A percentile compares a stretch with the other conserved stretches of the same genome.
phyloP scores from a whole-genome alignment of 2,797 vertebrate genomes.

The Phataginus tricuspis region DNA sequence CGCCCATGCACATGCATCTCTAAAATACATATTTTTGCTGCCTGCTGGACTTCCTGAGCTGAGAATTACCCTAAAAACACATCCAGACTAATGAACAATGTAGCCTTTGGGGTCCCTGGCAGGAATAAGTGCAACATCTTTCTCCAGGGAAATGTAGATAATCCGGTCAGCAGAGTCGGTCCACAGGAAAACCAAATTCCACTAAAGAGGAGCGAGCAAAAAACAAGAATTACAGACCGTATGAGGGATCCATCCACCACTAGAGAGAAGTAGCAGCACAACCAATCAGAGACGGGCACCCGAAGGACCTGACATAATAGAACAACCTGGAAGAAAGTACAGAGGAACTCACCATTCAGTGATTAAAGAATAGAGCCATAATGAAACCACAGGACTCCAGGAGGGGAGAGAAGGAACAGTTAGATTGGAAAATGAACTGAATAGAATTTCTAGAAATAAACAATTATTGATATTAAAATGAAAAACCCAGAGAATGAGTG shows the following conservation, averaged over 20 bases:
- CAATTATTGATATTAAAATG: neutral
- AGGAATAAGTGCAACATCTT: neutral
- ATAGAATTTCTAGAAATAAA: neutral
- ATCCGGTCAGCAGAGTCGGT: neutral
- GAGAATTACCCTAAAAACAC: neutral
- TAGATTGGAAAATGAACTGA: neutral
- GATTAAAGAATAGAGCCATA: neutral
- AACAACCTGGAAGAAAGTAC: neutral
- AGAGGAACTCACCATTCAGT: neutral
- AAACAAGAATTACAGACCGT: neutral
- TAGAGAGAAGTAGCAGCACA: neutral
- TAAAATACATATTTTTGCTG: rapidly evolving
- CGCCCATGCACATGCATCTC: neutral
- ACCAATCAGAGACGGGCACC: neutral
- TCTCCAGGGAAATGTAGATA: neutral
- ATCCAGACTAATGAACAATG: neutral
- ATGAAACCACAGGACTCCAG: neutral
- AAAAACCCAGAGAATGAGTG: neutral
- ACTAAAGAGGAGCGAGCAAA: neutral
- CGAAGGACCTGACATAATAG: neutral
- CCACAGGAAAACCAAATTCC: neutral
- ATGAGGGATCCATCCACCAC: neutral
- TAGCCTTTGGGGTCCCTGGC: neutral
- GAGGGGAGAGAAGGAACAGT: neutral
- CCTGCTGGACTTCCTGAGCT: neutral